Base-by-base conservation (phyloP, 2,888 invertebrate genomes). In the Agonum fuliginosum region DNA sequence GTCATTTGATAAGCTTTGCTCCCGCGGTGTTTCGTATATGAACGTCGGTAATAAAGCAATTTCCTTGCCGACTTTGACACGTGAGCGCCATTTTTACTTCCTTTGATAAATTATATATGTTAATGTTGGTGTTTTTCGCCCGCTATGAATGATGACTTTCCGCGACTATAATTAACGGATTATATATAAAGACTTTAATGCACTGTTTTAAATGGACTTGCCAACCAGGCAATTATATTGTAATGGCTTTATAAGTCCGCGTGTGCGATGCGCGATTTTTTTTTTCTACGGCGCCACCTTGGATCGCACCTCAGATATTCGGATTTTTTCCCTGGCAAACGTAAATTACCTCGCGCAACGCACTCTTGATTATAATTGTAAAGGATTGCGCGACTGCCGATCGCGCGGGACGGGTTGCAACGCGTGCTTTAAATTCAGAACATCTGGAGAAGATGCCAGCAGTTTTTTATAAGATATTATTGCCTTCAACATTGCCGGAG, bases 71-170 rank as follows among this genome's bases (percentile, higher is more conserved):
- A 14, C 37, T 67, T 20, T 67, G 67, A 67, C 67, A 67, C 67
- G 67, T 67, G 65, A 67, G 37, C 12, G 37, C 67, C 22, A 67
- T 67, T 67, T 67, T 67, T 67, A 67, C 46, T 41, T 37, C 62
- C 37, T 75, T 67, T 75, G 75, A 75, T 75, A 67, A 75, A 75
- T 75, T 75, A 67, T 67, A 75, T 67, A 75, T 75, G 75, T 75
- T 75, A 75, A 75, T 75, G 67, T 62, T 37, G 37, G 48, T 8
- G 24, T 54, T 72, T 72, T 72, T 73, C 37, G 67, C 65, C 67
- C 65, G 48, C 67, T 20, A 75, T 75, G 75, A 75, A 48, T 67
- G 75, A 75, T 75, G 75, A 24, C 20, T 34, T 46, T 67, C 67
- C 51, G 30, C 37, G 14, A 67, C 67, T 75, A 75, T 75, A 75